phyloP scores from a whole-genome alignment of 2,797 vertebrate species.

The Spheniscus humboldti region DNA sequence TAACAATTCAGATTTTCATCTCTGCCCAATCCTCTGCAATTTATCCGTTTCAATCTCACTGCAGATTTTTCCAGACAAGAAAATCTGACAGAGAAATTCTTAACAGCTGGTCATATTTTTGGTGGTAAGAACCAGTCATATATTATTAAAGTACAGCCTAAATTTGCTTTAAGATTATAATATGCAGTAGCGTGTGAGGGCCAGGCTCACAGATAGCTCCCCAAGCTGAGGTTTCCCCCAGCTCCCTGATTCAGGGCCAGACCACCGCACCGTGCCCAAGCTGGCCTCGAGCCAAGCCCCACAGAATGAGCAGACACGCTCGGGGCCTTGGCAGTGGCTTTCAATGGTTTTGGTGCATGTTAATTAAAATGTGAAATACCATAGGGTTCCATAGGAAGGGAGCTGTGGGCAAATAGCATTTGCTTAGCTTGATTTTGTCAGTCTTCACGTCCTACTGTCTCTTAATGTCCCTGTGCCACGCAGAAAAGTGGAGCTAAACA shows the following conservation, averaged over 20 bases:
- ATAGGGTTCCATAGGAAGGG: neutral
- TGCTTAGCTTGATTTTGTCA: neutral
- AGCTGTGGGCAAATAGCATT: neutral
- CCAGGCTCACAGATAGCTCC: neutral
- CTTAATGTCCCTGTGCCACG: neutral
- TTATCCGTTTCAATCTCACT: neutral
- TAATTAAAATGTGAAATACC: neutral
- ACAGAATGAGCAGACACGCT: rapidly evolving
- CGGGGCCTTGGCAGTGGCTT: neutral
- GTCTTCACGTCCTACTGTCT: neutral
- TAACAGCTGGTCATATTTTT: neutral
- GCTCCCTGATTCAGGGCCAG: neutral
- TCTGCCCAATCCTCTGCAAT: neutral
- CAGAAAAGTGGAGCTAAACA: neutral
- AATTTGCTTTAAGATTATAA: neutral
- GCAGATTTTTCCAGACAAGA: neutral
- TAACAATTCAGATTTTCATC: neutral
- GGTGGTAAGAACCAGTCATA: neutral
- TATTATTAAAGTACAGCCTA: neutral
- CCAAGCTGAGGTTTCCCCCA: neutral
- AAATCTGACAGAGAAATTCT: neutral
- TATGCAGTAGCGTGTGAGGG: neutral
- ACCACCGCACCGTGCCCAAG: neutral
- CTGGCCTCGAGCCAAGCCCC: neutral
- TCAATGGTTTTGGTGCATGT: neutral